Evolutionary conservation across 2,113 vertebrate species (phyloP), one percentile per base, ranked within the genome.

Genomic region (Brevimyrus niger): DNA sequence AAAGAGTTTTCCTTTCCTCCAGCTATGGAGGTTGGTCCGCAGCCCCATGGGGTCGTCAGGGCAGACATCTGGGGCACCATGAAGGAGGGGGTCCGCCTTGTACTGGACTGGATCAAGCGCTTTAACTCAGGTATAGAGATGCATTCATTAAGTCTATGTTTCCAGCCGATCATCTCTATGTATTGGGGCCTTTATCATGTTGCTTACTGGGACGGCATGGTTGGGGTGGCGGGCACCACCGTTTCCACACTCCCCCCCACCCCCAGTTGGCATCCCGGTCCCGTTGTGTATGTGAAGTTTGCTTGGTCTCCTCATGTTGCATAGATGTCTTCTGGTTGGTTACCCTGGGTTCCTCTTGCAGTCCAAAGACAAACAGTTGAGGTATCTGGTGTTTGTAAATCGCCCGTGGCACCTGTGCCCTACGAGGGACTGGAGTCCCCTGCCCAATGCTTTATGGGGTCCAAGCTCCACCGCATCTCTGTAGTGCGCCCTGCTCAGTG

Each of bases 11-110:
- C 69, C 90, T 88, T 88, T 23, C 58, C 46, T 90, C 42, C 88
- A 96, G 95, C 94, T 15, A 93, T 95, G 85, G 94, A 96, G 92
- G 92, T 96, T 0, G 95, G 95, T 53, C 95, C 95, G 15, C 95
- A 96, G 89, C 93, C 94, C 2, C 95, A 95, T 0, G 94, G 94
- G 0, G 94, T 95, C 7, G 91, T 96, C 89, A 92, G 94, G 89
- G 94, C 95, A 38, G 94, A 94, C 91, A 89, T 94, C 90, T 95
- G 93, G 23, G 91, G 53, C 0, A 84, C 89, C 0, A 94, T 95
- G 93, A 94, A 91, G 83, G 73, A n/a, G 50, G 94, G 92, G 0
- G 92, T 95, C 42, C 92, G 92, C 91, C 93, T 93, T 38, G 86
- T 94, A 92, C 91, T 95, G 5, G 91, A 95, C 1, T 96, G 95